phyloP scores from a whole-genome alignment of 2,888 invertebrate species.

The Hipparchia sbordonii region DNA sequence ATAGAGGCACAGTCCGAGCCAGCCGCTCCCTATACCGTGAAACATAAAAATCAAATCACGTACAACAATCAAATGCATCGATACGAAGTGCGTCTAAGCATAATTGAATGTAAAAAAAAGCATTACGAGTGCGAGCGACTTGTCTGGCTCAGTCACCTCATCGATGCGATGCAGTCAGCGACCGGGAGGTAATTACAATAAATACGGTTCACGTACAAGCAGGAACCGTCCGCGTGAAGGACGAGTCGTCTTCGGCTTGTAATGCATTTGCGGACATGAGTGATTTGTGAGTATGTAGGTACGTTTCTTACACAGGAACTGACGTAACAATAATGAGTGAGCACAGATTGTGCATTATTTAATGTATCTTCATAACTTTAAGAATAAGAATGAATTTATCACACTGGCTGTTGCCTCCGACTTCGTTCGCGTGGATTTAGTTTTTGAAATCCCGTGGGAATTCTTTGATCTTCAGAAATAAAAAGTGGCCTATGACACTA shows the following conservation, averaged over 20 bases:
- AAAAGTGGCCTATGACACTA: too few relatives aligned
- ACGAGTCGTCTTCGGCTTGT: conserved; percentile 30
- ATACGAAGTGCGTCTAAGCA: conserved; percentile 23
- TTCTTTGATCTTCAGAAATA: too few relatives aligned
- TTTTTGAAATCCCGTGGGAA: too few relatives aligned
- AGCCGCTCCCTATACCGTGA: background rate
- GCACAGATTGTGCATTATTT: background rate
- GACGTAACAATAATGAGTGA: conserved; percentile 52
- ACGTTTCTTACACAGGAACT: background rate
- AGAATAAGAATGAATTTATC: too few relatives aligned
- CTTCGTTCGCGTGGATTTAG: too few relatives aligned
- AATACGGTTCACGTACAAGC: conserved; percentile 71
- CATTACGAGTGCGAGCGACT: conserved; percentile 28
- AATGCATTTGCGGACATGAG: conserved; percentile 7
- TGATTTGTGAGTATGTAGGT: background rate
- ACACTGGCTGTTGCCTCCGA: too few relatives aligned
- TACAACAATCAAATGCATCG: conserved; percentile 21
- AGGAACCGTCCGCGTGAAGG: conserved; percentile 56
- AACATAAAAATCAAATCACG: conserved; percentile 10
- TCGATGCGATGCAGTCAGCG: conserved; percentile 58
- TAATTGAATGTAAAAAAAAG: conserved; percentile 32
- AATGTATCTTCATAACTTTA: too few relatives aligned
- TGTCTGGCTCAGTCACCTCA: conserved; percentile 47
- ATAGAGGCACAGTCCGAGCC: background rate
- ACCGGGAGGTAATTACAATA: conserved; percentile 74